Evolutionary conservation across 2,113 vertebrate genomes (phyloP).

Genomic region (Calyptomena viridis): DNA sequence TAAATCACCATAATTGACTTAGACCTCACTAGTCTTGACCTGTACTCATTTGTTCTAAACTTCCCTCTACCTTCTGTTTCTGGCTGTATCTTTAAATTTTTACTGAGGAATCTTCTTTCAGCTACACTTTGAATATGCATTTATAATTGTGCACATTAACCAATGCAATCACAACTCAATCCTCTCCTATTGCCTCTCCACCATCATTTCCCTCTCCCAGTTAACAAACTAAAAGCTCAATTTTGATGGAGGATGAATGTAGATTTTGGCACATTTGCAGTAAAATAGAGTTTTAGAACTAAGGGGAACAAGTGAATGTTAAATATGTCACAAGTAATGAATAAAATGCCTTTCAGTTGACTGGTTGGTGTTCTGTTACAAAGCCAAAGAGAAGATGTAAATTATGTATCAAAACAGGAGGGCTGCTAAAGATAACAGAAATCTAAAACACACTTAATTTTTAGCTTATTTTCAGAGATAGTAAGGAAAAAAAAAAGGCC

Average conservation of each 20-base stretch:
- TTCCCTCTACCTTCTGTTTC: neutral
- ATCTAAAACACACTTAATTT: neutral
- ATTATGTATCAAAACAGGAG: neutral
- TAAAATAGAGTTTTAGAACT: neutral
- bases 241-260: neutral
- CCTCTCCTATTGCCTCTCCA: neutral
- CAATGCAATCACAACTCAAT: rapidly evolving
- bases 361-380: neutral
- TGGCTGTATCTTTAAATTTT: neutral
- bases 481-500: neutral
- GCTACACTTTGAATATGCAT: neutral
- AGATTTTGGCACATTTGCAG: neutral
- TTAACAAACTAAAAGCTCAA: neutral
- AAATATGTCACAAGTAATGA: neutral
- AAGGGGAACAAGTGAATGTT: neutral
- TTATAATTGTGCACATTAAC: neutral
- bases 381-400: neutral
- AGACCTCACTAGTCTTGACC: neutral
- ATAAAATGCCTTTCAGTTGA: neutral
- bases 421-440: neutral
- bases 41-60: neutral
- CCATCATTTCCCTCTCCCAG: neutral
- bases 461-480: neutral
- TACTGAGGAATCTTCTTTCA: neutral
- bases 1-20: rapidly evolving